Conservation (phyloP, 2,888 invertebrate species). For the Frankliniella fusca region DNA sequence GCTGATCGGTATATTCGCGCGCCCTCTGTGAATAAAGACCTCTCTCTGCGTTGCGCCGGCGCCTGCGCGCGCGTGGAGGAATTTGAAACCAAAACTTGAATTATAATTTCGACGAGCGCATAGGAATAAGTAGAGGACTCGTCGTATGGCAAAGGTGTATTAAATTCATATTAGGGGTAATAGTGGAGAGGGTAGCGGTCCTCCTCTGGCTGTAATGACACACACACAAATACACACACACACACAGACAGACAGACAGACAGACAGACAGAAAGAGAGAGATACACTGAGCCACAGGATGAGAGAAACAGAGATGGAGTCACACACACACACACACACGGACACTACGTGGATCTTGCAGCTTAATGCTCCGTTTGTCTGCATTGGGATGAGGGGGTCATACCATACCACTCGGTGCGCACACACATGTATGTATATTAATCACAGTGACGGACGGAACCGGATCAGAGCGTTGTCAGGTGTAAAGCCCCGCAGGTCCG, state of each 20-base stretch:
- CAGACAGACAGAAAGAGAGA: too few species aligned
- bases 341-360: neutral
- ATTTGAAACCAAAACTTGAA: too few species aligned
- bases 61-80: too few species aligned
- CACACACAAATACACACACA: neutral
- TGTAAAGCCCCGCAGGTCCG: neutral
- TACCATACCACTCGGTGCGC: neutral
- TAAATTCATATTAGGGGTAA: conserved; percentile 24
- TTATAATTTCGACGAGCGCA: too few species aligned
- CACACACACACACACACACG: neutral
- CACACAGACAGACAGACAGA: conserved; percentile 1
- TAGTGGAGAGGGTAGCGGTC: neutral
- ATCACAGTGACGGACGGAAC: conserved; percentile 14
- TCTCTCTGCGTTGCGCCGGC: too few species aligned
- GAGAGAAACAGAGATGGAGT: too few species aligned
- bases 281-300: too few species aligned
- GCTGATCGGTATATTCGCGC: too few species aligned
- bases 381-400: conserved; percentile 20
- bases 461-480: conserved; percentile 9
- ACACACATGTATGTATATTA: neutral
- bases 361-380: conserved; percentile 14
- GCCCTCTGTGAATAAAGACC: too few species aligned
- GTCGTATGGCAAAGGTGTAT: neutral
- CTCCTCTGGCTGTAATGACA: neutral
- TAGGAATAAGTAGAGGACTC: too few species aligned